These are phyloP conservation scores for Aleadryas rufinucha DNA, from an alignment of 2,113 vertebrate genomes.

Conservation along the genomic window DNA sequence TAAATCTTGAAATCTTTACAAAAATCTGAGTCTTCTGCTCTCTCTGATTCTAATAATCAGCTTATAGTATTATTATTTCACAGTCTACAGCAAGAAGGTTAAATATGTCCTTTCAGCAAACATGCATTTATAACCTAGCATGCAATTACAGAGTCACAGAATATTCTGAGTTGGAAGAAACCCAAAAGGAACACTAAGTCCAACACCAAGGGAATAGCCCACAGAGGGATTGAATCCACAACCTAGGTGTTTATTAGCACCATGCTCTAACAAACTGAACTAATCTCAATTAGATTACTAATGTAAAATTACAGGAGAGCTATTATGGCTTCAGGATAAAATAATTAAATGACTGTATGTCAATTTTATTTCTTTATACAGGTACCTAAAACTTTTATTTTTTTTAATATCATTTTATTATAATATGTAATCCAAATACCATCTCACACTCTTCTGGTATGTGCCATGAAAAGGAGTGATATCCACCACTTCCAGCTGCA, in stretches of 20 bases:
- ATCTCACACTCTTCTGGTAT: neutral
- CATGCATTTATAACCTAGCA: neutral
- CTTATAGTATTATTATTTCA: constrained; percentile 25
- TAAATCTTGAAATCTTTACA: constrained; percentile 30
- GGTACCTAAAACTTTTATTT: neutral
- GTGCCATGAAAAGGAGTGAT: neutral
- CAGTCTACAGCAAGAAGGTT: constrained; percentile 1
- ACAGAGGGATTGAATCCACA: neutral
- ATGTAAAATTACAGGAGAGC: constrained; percentile 3
- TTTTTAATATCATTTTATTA: neutral
- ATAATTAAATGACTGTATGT: constrained; percentile 28
- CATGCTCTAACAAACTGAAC: neutral
- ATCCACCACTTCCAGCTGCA: neutral
- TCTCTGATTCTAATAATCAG: constrained; percentile 27
- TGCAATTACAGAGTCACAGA: neutral
- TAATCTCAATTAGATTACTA: neutral
- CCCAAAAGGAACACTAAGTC: neutral
- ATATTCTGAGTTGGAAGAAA: neutral
- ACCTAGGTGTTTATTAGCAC: neutral
- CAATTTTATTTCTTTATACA: constrained; percentile 41
- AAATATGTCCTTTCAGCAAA: constrained; percentile 44
- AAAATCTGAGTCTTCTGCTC: neutral
- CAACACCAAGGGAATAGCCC: neutral
- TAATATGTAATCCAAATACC: neutral
- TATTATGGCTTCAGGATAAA: constrained; percentile 36